Conservation (phyloP, 1,140 invertebrate species). For the Neoseiulus cucumeris region DNA sequence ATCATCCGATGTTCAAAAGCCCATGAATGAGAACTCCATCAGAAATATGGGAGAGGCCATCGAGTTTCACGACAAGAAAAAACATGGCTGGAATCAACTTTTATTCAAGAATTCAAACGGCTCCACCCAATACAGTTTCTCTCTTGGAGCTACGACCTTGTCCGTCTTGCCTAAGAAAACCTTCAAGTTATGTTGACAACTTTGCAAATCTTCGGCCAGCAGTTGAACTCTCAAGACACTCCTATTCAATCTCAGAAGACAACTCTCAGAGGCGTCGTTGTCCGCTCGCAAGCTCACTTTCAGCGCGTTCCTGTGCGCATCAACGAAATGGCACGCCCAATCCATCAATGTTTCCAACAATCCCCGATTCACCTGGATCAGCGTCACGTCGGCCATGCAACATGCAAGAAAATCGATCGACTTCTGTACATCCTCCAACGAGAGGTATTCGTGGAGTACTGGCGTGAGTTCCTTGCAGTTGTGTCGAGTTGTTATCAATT, state of each 20-base stretch:
- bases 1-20: too few relatives aligned
- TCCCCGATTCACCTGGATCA: not conserved
- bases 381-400: not conserved
- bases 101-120: not conserved
- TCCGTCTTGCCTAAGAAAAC: not conserved
- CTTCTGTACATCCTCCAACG: not conserved
- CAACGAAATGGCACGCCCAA: not conserved
- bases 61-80: too few relatives aligned
- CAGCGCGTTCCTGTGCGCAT: not conserved
- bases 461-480: not conserved
- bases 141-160: not conserved
- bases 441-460: not conserved
- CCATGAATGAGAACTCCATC: too few relatives aligned
- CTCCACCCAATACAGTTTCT: constrained; percentile 5
- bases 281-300: not conserved
- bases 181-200: not conserved
- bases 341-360: not conserved
- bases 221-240: not conserved
- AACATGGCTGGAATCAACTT: too few relatives aligned
- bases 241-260: not conserved
- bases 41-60: too few relatives aligned
- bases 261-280: not conserved
- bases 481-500: not conserved
- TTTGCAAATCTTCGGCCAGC: not conserved
- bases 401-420: not conserved